Evolutionary conservation across 2,888 invertebrate genomes (phyloP), one percentile per base, ranked within the genome.

Genomic region (Sepioteuthis lessoniana): DNA sequence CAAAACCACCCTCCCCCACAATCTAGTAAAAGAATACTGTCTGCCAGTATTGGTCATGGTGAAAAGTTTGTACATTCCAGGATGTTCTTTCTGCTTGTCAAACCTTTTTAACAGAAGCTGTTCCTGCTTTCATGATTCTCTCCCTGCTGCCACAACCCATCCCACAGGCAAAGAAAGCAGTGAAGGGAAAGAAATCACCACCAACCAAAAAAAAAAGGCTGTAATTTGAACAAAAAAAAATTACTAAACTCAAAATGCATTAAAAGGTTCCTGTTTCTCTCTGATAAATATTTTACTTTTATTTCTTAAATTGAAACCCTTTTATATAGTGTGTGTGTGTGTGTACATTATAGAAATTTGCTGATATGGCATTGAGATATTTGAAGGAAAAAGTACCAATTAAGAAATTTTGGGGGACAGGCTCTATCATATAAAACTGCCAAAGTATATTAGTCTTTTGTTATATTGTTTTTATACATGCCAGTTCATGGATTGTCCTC

Each of bases 1-100:
- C 16, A 16, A 35, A 76, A 76, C 13, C 5, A 5, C 25, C 55
- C 55, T 5, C 28, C 76, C 31, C 10, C 7, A 13, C 16, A n/a
- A 76, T 76, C 76, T 35, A 76, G n/a, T 76, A 76, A 35, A 35
- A 76, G 76, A 76, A n/a, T 76, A n/a, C 76, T 16, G 76, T 76
- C 16, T 76, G 76, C n/a, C n/a, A n/a, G 16, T n/a, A n/a, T 76
- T 35, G n/a, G 76, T n/a, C n/a, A 35, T 76, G n/a, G 4, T 76
- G 76, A 13, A n/a, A 16, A 10, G n/a, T 35, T 76, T 16, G 16
- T 76, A 16, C n/a, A 16, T 76, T 35, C n/a, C n/a, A 3, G 76
- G n/a, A 76, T 76, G 76, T 76, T 76, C 76, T 76, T 76, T 76
- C 76, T 76, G 76, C 76, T 76, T 76, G 76, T 76, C 76, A 76